phyloP scores from a whole-genome alignment of 2,113 vertebrate species.

The Cichladusa arquata region DNA sequence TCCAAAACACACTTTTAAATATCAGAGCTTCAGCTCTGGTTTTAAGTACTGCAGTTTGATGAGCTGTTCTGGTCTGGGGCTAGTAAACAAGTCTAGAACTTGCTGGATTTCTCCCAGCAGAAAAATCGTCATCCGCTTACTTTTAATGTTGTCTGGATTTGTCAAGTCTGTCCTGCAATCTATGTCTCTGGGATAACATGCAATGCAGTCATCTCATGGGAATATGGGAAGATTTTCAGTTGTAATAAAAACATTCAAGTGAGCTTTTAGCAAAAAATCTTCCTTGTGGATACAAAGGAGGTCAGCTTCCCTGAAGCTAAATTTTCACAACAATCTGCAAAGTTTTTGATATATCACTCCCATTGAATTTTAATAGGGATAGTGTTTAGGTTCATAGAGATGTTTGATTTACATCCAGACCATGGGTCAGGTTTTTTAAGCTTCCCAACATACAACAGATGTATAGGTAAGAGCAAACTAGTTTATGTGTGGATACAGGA shows the following conservation, averaged over 20 bases:
- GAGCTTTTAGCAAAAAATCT: neutral
- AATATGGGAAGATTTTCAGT: neutral
- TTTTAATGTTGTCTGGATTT: conserved; percentile 26
- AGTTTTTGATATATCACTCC: neutral
- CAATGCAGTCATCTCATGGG: neutral
- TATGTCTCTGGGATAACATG: neutral
- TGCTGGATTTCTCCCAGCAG: conserved; percentile 37
- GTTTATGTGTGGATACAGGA: neutral
- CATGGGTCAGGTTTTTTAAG: neutral
- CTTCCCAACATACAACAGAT: neutral
- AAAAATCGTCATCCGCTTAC: neutral
- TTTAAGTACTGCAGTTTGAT: conserved; percentile 18
- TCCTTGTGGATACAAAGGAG: neutral
- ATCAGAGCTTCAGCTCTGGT: neutral
- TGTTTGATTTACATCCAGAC: conserved; percentile 5
- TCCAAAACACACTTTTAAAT: conserved; percentile 14
- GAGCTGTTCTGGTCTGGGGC: conserved; percentile 38
- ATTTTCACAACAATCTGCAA: neutral
- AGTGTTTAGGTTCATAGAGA: neutral
- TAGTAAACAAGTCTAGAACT: conserved; percentile 42
- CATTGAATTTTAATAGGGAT: neutral
- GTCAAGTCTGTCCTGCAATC: neutral
- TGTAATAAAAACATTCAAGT: neutral
- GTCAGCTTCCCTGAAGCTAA: neutral
- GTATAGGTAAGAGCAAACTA: neutral